These are phyloP conservation scores for Xiphophorus maculatus DNA, from an alignment of 2,113 vertebrate species.

Conservation along the genomic window DNA sequence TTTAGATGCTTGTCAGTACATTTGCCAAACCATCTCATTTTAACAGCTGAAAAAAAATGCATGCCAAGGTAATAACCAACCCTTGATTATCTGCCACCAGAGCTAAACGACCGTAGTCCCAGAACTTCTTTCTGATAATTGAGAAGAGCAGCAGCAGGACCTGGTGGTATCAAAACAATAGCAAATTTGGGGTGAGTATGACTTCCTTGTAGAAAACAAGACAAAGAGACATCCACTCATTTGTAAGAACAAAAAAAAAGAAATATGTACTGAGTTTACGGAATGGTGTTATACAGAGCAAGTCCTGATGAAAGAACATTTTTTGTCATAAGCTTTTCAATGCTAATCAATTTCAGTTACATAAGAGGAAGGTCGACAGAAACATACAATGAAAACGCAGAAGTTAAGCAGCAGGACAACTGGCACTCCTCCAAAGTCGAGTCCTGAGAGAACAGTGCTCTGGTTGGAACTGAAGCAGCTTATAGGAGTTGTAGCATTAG, in stretches of 20 bases:
- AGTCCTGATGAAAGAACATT: not conserved
- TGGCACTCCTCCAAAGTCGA: slow-evolving; percentile 90
- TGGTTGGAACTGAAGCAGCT: slow-evolving; percentile 86
- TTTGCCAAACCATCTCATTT: not conserved
- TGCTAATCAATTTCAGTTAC: not conserved
- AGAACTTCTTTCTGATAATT: slow-evolving; percentile 88
- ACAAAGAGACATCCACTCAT: too few species aligned
- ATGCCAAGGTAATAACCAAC: slow-evolving; percentile 71
- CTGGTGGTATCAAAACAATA: slow-evolving; percentile 69
- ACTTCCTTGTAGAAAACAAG: not conserved
- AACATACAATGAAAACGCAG: slow-evolving; percentile 81
- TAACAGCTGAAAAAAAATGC: too few species aligned
- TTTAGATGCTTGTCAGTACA: not conserved
- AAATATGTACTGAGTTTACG: not conserved
- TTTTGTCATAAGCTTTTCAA: not conserved
- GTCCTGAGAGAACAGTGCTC: slow-evolving; percentile 86
- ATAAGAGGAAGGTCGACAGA: slow-evolving; percentile 1
- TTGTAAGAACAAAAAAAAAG: not conserved
- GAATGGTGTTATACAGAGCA: not conserved
- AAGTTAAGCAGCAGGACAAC: slow-evolving; percentile 90
- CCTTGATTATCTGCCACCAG: slow-evolving; percentile 86
- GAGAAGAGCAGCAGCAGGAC: slow-evolving; percentile 86
- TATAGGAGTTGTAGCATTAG: not conserved
- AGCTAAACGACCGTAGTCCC: slow-evolving; percentile 94
- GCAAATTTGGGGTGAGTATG: not conserved